Base-by-base conservation (phyloP, 1,140 invertebrate species). In the Pogonomyrmex californicus region DNA sequence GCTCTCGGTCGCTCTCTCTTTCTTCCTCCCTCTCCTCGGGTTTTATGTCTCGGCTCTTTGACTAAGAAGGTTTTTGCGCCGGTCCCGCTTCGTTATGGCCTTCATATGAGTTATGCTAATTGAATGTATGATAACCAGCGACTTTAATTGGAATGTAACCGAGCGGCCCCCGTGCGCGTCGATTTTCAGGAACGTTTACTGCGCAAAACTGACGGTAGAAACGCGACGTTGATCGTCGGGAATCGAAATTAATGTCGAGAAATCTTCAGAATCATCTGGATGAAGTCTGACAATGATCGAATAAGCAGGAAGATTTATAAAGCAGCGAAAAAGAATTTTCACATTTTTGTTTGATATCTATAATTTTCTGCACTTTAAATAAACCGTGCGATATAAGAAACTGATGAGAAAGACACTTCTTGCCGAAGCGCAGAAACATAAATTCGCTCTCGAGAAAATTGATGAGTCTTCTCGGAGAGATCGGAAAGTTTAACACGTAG, bases 41-140 rank as follows among this genome's bases (percentile, higher is more conserved):
- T 87, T 92, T 92, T 90, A 90, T 90, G 87, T 44, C 87, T 81
- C 87, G 78, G 63, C 86, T 87, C 88, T 86, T 89, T 90, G 82
- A 81, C 83, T 89, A 89, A 89, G 90, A 91, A 93, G 87, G 85
- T 92, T 93, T 91, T 92, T 93, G 90, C 79, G 44, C 9, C 63
- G 63, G 62, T 10, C 51, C 54, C n/a, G 71, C 92, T 85, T 92
- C 90, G 90, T 93, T 93, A 92, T 90, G 73, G 78, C 85, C 58
- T 54, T 78, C 70, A 76, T 90, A 92, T 93, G 93, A 94, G 93
- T 94, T 94, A 94, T 94, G 93, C 92, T 94, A 94, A 94, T 94
- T 94, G 92, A 94, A 94, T 91, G 83, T 87, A 90, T 89, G 90
- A 93, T 91, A 92, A 91, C 87, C 89, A 81, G 87, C 33, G 89